phyloP scores from a whole-genome alignment of 1,140 invertebrate species.

The Papilio aristodemus region DNA sequence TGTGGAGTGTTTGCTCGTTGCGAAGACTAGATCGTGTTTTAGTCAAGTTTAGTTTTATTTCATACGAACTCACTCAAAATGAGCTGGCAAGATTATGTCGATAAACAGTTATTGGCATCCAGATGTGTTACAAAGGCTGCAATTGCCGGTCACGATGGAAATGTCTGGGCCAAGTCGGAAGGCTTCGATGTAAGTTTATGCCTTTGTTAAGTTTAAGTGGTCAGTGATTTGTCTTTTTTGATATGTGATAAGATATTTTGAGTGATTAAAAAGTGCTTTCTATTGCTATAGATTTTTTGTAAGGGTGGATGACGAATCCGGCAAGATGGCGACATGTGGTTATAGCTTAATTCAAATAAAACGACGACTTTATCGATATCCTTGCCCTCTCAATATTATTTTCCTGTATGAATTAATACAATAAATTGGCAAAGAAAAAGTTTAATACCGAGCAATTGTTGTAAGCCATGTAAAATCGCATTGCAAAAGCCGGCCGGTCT shows the following conservation, averaged over 20 bases:
- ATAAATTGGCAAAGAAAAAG: not conserved
- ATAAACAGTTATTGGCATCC: constrained; percentile 96
- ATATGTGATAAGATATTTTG: constrained; percentile 39
- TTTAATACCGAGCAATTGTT: not conserved
- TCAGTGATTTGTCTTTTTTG: constrained; percentile 50
- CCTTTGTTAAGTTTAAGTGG: constrained; percentile 49
- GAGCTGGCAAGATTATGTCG: constrained; percentile 99
- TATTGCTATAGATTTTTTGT: constrained; percentile 31
- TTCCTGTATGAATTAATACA: not conserved
- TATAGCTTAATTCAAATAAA: constrained; percentile 60
- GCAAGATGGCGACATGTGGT: constrained; percentile 81
- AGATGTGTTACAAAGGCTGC: constrained; percentile 95
- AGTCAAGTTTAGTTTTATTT: constrained; percentile 79
- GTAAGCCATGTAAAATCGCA: not conserved
- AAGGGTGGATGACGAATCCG: constrained; percentile 66
- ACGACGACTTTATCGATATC: constrained; percentile 35
- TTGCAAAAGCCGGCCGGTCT: constrained; percentile 51
- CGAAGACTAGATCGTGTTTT: constrained; percentile 72
- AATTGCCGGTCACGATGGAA: constrained; percentile 96
- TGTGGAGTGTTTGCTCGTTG: constrained; percentile 79
- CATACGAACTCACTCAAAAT: constrained; percentile 83
- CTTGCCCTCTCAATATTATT: constrained; percentile 2
- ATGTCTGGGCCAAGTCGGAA: constrained; percentile 96
- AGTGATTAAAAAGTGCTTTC: constrained; percentile 37
- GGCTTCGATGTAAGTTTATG: constrained; percentile 92